phyloP scores from a whole-genome alignment of 1,140 invertebrate species.

The Cataglyphis hispanica region DNA sequence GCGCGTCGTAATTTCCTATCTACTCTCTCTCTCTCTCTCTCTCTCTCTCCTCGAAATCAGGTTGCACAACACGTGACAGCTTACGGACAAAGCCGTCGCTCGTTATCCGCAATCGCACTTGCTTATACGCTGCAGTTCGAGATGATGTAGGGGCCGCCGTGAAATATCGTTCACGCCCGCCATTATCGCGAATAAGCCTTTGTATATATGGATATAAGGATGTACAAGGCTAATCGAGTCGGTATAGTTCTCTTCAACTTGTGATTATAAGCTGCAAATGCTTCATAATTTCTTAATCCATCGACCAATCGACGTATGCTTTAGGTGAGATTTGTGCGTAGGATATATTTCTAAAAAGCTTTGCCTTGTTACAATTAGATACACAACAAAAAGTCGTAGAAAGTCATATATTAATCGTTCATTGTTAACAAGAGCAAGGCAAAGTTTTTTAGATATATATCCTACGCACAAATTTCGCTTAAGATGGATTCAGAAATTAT shows the following conservation, averaged over 20 bases:
- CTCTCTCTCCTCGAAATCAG: constrained; percentile 67
- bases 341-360: neutral
- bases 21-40: constrained; percentile 59
- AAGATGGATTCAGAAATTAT: constrained; percentile 6
- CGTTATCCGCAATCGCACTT: constrained; percentile 77
- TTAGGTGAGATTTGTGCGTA: neutral
- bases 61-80: constrained; percentile 66
- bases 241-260: neutral
- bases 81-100: constrained; percentile 69
- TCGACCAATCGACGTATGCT: neutral
- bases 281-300: constrained; percentile 1
- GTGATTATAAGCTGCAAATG: neutral
- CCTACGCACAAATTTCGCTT: neutral
- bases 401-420: too few relatives aligned
- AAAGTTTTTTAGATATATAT: neutral
- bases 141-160: constrained; percentile 68
- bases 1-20: constrained; percentile 74
- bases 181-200: constrained; percentile 72
- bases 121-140: constrained; percentile 72
- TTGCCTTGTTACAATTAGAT: too few relatives aligned
- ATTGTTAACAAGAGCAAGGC: too few relatives aligned
- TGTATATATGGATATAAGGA: constrained; percentile 44
- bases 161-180: constrained; percentile 73
- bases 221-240: constrained; percentile 50
- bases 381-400: too few relatives aligned